Base-by-base conservation (phyloP, 1,140 invertebrate genomes). In the Dryas iulia region DNA sequence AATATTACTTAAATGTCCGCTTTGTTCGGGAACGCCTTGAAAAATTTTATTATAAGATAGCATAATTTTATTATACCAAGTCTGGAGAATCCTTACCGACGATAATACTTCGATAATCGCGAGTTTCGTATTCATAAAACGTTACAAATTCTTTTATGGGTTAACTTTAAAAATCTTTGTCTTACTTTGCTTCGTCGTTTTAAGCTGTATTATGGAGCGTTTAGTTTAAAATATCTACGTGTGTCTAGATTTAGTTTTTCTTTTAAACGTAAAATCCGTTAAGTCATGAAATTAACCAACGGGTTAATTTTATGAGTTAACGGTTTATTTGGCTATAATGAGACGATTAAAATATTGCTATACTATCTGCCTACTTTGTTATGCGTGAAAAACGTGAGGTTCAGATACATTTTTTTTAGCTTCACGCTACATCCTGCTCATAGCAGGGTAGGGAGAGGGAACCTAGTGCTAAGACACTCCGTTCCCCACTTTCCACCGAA, bases 71-170 rank as follows among this genome's bases (percentile, higher is more conserved):
- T 62, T 62, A 69, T 65, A 54, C 39, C 26, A 63, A 69, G 59
- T 69, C 56, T 26, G 11, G n/a, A 39, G 24, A 63, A 62, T 69
- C 60, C 33, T 59, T 25, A 53, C 60, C 54, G 14, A 62, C 33
- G 60, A 69, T 69, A 67, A 61, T 59, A 52, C 57, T 47, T 59
- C 56, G 61, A 60, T 70, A 65, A 70, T 70, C 68, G 35, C 31
- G 33, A 66, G 72, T 74, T 79, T 74, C 77, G 79, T 82, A 82
- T 84, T 82, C 79, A 82, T 82, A 82, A 77, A 79, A 71, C 71
- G 76, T 78, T 77, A 77, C 74, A 75, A 75, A 82, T 81, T 79
- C 80, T 77, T 81, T 82, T 81, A 82, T 79, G 76, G 78, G 61
- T 67, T 74, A 82, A 84, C 74, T 84, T 82, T 78, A 76, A 82